Evolutionary conservation across 2,888 invertebrate species (phyloP).

Genomic region (Andrena camellia): DNA sequence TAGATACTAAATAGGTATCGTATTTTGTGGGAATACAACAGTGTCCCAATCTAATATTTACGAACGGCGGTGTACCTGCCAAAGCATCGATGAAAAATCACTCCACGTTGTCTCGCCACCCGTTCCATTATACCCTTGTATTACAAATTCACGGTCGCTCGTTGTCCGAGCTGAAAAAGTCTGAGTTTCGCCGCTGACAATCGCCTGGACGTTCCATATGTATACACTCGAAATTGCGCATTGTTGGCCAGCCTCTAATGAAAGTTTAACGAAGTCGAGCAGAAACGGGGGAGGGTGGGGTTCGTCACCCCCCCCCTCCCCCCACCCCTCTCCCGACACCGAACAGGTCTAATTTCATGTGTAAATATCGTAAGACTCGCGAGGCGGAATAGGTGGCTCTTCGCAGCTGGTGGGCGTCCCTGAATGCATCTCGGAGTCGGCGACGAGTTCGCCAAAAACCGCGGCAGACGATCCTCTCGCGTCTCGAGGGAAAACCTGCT

Average conservation of each 20-base stretch:
- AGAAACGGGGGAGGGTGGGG: not conserved
- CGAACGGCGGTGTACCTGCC: too few species aligned
- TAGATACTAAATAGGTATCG: too few species aligned
- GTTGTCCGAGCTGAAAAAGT: conserved; percentile 2
- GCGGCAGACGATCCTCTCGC: conserved; percentile 32
- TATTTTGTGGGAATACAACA: too few species aligned
- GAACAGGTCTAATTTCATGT: conserved; percentile 42
- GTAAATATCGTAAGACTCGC: conserved; percentile 33
- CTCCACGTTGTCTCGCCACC: not conserved
- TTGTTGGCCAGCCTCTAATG: conserved; percentile 32
- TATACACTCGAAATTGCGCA: conserved; percentile 27
- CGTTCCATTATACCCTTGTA: not conserved
- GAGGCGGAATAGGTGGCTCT: not conserved
- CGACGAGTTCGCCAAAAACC: conserved; percentile 16
- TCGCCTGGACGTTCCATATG: conserved; percentile 30
- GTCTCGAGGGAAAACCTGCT: conserved; percentile 21
- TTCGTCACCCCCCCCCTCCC: not conserved
- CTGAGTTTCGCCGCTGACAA: not conserved
- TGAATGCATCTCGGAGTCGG: not conserved
- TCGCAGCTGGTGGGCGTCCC: conserved; percentile 23
- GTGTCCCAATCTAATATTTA: too few species aligned
- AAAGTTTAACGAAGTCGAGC: conserved; percentile 39
- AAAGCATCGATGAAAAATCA: not conserved
- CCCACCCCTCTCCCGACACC: too few species aligned
- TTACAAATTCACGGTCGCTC: conserved; percentile 28